Percentiles rank a stretch among this genome's conserved stretches.
phyloP scores from a whole-genome alignment of 1,140 invertebrate species.

The Drosophila pallidifrons region DNA sequence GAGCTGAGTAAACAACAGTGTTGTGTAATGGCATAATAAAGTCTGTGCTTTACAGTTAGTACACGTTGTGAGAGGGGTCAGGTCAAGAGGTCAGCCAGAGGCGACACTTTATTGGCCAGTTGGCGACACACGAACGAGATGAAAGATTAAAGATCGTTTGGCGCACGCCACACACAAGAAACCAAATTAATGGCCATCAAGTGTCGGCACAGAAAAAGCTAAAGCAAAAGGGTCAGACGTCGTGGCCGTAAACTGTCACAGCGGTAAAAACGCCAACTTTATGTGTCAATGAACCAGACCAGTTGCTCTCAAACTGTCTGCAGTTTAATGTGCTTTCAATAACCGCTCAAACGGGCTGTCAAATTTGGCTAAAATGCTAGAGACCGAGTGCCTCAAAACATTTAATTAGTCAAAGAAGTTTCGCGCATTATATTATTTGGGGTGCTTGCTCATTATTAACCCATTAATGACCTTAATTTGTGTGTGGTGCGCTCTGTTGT shows the following conservation, averaged over 20 bases:
- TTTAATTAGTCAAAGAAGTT: slow-evolving; percentile 38
- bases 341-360: slow-evolving; percentile 5
- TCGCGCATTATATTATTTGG: slow-evolving; percentile 12
- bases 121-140: neutral
- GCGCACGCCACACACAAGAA: slow-evolving; percentile 60
- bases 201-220: slow-evolving; percentile 40
- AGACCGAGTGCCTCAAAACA: neutral
- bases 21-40: slow-evolving; percentile 2
- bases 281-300: slow-evolving; percentile 25
- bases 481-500: neutral
- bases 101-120: slow-evolving; percentile 2
- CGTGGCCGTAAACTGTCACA: slow-evolving; percentile 38
- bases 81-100: slow-evolving; percentile 6
- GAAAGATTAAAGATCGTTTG: slow-evolving; percentile 42
- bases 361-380: slow-evolving; percentile 10
- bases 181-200: slow-evolving; percentile 68
- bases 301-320: slow-evolving; percentile 26
- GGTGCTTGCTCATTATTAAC: slow-evolving; percentile 29
- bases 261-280: slow-evolving; percentile 31
- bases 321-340: slow-evolving; percentile 32
- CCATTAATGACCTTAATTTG: slow-evolving; percentile 46
- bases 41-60: slow-evolving; percentile 8
- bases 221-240: slow-evolving; percentile 62
- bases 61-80: neutral
- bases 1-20: neutral